phyloP scores from a whole-genome alignment of 2,113 vertebrate species.

The Protobothrops mucrosquamatus region DNA sequence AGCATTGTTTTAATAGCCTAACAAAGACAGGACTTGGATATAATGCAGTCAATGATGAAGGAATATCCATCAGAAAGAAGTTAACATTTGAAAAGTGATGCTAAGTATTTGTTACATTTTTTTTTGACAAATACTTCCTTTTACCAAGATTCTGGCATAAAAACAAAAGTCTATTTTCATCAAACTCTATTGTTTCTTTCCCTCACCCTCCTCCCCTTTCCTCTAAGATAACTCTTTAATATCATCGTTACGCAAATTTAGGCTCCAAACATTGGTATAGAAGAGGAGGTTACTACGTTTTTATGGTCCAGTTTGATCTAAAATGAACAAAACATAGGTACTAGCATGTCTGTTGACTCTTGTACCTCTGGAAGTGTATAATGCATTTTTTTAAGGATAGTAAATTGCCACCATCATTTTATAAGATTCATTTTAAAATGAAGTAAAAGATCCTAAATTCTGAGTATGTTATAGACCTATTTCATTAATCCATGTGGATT shows the following conservation, averaged over 20 bases:
- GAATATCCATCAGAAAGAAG: neutral
- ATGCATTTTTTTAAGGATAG: neutral
- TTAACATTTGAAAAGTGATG: neutral
- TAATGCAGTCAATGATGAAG: neutral
- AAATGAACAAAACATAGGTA: neutral
- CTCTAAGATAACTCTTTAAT: neutral
- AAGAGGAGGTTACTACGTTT: neutral
- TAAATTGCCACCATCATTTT: neutral
- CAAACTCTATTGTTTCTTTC: neutral
- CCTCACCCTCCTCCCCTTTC: neutral
- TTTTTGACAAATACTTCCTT: neutral
- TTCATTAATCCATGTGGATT: neutral
- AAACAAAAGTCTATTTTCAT: neutral
- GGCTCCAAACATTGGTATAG: neutral
- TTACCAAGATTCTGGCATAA: neutral
- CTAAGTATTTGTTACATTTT: neutral
- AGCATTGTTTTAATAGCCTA: neutral
- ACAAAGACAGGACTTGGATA: neutral
- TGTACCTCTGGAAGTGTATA: neutral
- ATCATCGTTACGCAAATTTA: neutral
- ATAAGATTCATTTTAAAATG: neutral
- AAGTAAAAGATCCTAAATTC: neutral
- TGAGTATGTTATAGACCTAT: neutral
- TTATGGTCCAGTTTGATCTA: neutral
- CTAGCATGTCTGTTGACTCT: neutral